These are phyloP conservation scores for Achlya flavicornis DNA, from an alignment of 2,888 invertebrate genomes.

Conservation along the genomic window DNA sequence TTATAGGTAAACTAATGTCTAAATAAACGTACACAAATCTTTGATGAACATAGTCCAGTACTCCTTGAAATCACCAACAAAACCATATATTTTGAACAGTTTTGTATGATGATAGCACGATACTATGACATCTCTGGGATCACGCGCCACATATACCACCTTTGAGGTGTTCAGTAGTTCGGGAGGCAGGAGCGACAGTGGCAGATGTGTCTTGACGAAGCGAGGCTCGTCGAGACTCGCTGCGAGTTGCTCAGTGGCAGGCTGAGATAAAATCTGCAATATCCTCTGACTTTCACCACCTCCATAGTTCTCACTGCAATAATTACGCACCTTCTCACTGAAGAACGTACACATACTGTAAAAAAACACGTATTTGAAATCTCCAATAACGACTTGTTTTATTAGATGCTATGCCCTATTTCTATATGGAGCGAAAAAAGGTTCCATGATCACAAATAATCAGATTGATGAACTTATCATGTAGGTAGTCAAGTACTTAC, in stretches of 20 bases:
- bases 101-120: conserved; percentile 89
- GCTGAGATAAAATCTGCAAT: conserved; percentile 17
- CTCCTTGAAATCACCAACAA: conserved; percentile 82
- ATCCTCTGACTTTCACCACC: conserved; percentile 71
- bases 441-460: too few relatives aligned
- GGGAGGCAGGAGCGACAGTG: conserved; percentile 86
- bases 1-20: too few relatives aligned
- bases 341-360: conserved; percentile 21
- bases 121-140: conserved; percentile 91
- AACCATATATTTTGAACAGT: conserved; percentile 83
- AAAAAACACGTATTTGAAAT: conserved; percentile 54
- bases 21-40: conserved; percentile 78
- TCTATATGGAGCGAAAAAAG: too few relatives aligned
- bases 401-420: too few relatives aligned
- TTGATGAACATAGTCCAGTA: conserved; percentile 86
- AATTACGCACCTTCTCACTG: conserved; percentile 12
- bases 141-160: conserved; percentile 90
- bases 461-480: too few relatives aligned
- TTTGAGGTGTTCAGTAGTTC: conserved; percentile 74
- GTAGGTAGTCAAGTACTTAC: conserved; percentile 68
- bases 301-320: background rate
- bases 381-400: too few relatives aligned
- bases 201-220: conserved; percentile 84
- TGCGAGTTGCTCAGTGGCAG: conserved; percentile 19
- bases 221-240: conserved; percentile 27